Evolutionary conservation across 1,140 invertebrate genomes (phyloP), one percentile per base, ranked within the genome.

Genomic region (Sipha flava): DNA sequence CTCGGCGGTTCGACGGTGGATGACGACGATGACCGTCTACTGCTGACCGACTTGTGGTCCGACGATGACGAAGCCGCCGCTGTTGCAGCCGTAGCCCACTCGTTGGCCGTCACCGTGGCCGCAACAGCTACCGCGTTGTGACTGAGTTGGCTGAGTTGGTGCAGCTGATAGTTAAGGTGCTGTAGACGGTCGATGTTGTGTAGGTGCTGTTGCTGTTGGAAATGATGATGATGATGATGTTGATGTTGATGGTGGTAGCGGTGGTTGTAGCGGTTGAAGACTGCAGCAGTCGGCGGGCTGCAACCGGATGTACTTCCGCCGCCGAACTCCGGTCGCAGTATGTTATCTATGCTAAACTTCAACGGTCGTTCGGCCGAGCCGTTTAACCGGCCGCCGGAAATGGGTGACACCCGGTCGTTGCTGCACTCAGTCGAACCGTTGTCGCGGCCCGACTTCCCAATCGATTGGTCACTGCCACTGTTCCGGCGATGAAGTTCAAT

Each of bases 281-380:
- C 34, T 43, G 37, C 34, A 10, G 9, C 40, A 43, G 43, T 37
- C 82, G 82, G 70, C 83, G 34, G 81, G 73, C 59, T 82, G 23
- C 82, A 73, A 18, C 83, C 82, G 57, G 62, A n/a, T n/a, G n/a
- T n/a, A n/a, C n/a, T 37, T 3, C 81, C 82, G 34, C 84, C 83
- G 57, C 90, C 90, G 81, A 91, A 91, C 72, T 90, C 90, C 0
- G 90, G 89, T 54, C 87, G 83, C 18, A 91, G 84, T 72, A 91
- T 91, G 80, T 90, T 90, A 66, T 88, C 88, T n/a, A 91, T 89
- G 81, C 89, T 90, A 84, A 91, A 91, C 34, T 81, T 82, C 14
- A 84, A 26, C 31, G 73, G 73, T 3, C 73, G 73, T 9, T 77
- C 73, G 52, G 49, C 23, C 14, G 52, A 59, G 5, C 47, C 73